Evolutionary conservation across 2,797 vertebrate species (phyloP).

Genomic region (Neopelma chrysocephalum): DNA sequence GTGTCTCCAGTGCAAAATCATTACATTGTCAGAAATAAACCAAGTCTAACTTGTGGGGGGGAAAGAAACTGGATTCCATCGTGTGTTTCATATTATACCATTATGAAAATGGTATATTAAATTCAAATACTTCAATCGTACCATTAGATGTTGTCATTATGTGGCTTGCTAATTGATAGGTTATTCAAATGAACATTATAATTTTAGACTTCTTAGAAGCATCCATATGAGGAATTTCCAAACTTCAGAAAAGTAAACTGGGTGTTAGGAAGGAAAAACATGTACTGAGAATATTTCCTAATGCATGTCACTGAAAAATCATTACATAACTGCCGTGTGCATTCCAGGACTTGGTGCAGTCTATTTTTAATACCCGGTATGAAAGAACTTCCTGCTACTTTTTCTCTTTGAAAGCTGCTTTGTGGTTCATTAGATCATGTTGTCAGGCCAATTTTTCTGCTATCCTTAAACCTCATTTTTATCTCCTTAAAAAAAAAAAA

Average conservation of each 20-base stretch:
- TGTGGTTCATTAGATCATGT: slow-evolving; percentile 14
- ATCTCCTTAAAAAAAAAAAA: not conserved
- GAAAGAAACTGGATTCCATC: not conserved
- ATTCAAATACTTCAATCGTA: slow-evolving; percentile 44
- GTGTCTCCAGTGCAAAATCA: not conserved
- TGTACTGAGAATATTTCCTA: slow-evolving; percentile 47
- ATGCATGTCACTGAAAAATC: slow-evolving; percentile 42
- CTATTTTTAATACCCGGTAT: slow-evolving; percentile 64
- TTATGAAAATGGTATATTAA: slow-evolving; percentile 48
- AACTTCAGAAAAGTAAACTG: slow-evolving; percentile 1
- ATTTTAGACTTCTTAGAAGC: slow-evolving; percentile 45
- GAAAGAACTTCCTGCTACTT: slow-evolving; percentile 65
- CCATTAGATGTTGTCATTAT: slow-evolving; percentile 54
- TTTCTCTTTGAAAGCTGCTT: slow-evolving; percentile 52
- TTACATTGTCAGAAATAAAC: slow-evolving; percentile 18
- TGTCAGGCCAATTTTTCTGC: not conserved
- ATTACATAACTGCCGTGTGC: slow-evolving; percentile 40
- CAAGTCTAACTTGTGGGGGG: not conserved
- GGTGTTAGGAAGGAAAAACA: slow-evolving; percentile 27
- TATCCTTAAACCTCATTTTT: not conserved
- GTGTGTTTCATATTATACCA: not conserved
- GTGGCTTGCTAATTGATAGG: slow-evolving; percentile 60
- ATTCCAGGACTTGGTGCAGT: slow-evolving; percentile 53
- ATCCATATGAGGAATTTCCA: slow-evolving; percentile 12
- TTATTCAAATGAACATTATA: slow-evolving; percentile 49